These are phyloP conservation scores for Mimumesa dahlbomi DNA, from an alignment of 2,888 invertebrate species.

Conservation along the genomic window DNA sequence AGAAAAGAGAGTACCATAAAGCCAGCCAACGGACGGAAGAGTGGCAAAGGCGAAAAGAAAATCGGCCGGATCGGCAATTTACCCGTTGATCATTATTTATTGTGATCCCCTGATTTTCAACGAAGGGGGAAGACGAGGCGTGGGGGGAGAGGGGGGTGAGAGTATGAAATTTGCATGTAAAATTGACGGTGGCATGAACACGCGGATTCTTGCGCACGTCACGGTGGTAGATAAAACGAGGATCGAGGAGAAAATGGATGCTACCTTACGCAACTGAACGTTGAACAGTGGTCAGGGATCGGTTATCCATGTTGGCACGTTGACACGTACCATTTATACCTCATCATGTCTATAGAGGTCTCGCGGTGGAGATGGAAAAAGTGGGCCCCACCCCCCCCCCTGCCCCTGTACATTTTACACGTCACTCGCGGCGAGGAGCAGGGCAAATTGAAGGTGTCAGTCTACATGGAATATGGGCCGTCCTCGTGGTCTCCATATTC, in stretches of 20 bases:
- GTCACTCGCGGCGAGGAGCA: conserved; percentile 40
- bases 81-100: conserved; percentile 70
- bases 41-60: conserved; percentile 13
- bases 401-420: no score
- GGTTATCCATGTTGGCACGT: conserved; percentile 54
- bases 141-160: conserved; percentile 25
- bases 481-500: conserved; percentile 10
- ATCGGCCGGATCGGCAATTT: conserved; percentile 56
- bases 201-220: conserved; percentile 41
- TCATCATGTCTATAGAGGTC: conserved; percentile 61
- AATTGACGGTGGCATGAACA: conserved; percentile 63
- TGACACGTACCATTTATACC: conserved; percentile 71
- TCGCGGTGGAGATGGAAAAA: conserved; percentile 26
- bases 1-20: conserved; percentile 16
- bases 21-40: conserved; percentile 4
- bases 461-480: conserved; percentile 43
- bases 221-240: conserved; percentile 13
- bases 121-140: no score
- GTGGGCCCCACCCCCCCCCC: conserved; percentile 4
- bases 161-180: conserved; percentile 71
- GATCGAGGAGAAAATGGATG: conserved; percentile 16
- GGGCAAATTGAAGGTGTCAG: conserved; percentile 57
- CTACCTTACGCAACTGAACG: conserved; percentile 61
- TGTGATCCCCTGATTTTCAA: conserved; percentile 61
- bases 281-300: conserved; percentile 60